A percentile compares a stretch with the other conserved stretches of the same genome.
Conservation (phyloP, 2,888 invertebrate genomes). For the Drosophila gaucha region DNA sequence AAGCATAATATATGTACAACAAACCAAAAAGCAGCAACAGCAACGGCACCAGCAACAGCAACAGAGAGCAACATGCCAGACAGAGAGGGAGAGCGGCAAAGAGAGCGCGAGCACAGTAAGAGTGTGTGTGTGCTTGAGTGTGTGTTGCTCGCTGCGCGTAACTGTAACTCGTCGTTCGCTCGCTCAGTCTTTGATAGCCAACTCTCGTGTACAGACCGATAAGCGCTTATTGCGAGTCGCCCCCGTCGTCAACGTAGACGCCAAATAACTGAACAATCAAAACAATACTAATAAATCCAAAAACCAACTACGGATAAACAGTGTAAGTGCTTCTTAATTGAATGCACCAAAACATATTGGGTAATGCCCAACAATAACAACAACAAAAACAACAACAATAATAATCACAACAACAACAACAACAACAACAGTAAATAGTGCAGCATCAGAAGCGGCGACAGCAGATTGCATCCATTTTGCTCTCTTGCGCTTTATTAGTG, state of each 20-base stretch:
- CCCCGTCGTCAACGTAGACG: slow-evolving; percentile 37
- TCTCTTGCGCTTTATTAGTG: slow-evolving; percentile 55
- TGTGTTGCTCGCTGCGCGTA: slow-evolving; percentile 60
- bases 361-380: slow-evolving; percentile 26
- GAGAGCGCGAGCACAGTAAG: slow-evolving; percentile 8
- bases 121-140: slow-evolving; percentile 26
- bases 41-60: slow-evolving; percentile 31
- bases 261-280: slow-evolving; percentile 47
- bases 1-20: slow-evolving; percentile 52
- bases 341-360: slow-evolving; percentile 30
- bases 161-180: slow-evolving; percentile 67
- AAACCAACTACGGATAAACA: slow-evolving; percentile 26
- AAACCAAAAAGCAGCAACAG: slow-evolving; percentile 35
- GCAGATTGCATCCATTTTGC: slow-evolving; percentile 63
- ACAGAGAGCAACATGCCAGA: slow-evolving; percentile 16
- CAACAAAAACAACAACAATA: slow-evolving; percentile 11
- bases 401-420: slow-evolving; percentile 1
- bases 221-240: slow-evolving; percentile 70
- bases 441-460: slow-evolving; percentile 38
- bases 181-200: slow-evolving; percentile 84
- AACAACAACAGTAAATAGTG: slow-evolving; percentile 14
- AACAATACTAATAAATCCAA: slow-evolving; percentile 22
- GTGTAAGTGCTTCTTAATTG: slow-evolving; percentile 30
- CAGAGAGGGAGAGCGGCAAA: slow-evolving; percentile 10
- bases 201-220: slow-evolving; percentile 83